phyloP scores from a whole-genome alignment of 2,797 vertebrate genomes.

The Pseudochaenichthys georgianus region DNA sequence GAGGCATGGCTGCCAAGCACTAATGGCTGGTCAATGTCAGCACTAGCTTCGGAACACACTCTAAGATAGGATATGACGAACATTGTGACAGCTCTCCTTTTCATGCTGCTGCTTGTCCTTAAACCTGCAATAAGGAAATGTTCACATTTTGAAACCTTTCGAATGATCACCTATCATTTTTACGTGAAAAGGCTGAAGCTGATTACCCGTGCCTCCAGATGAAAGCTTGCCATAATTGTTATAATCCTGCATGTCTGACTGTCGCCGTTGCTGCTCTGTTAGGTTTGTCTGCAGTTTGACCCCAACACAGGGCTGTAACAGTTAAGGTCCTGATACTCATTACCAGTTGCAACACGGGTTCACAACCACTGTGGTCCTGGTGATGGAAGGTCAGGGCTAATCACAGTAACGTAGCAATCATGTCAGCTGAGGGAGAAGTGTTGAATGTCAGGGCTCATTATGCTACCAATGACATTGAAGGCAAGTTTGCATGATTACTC shows the following conservation, averaged over 20 bases:
- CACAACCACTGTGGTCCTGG: constrained; percentile 42
- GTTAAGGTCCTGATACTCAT: constrained; percentile 66
- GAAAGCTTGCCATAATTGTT: constrained; percentile 20
- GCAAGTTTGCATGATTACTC: constrained; percentile 34
- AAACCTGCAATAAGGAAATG: constrained; percentile 2
- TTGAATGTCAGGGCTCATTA: constrained; percentile 76
- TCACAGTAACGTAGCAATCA: constrained; percentile 68
- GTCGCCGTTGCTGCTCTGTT: constrained; percentile 40
- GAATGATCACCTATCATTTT: not conserved
- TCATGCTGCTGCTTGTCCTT: constrained; percentile 17
- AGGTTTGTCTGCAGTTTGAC: constrained; percentile 55
- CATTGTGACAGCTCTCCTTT: constrained; percentile 33
- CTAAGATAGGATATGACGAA: constrained; percentile 56
- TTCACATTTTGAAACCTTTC: constrained; percentile 13
- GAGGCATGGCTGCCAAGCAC: constrained; percentile 59
- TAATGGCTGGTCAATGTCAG: constrained; percentile 68
- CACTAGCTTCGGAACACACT: constrained; percentile 35
- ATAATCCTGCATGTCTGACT: constrained; percentile 17
- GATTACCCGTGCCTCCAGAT: constrained; percentile 10
- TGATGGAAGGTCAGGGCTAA: constrained; percentile 73
- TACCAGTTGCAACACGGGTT: constrained; percentile 72
- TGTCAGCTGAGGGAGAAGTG: constrained; percentile 46
- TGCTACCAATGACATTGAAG: constrained; percentile 33
- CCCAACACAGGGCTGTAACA: constrained; percentile 42
- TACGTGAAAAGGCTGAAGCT: too few relatives aligned